Evolutionary conservation across 2,797 vertebrate species (phyloP).

Genomic region (Jordanella pulchra): DNA sequence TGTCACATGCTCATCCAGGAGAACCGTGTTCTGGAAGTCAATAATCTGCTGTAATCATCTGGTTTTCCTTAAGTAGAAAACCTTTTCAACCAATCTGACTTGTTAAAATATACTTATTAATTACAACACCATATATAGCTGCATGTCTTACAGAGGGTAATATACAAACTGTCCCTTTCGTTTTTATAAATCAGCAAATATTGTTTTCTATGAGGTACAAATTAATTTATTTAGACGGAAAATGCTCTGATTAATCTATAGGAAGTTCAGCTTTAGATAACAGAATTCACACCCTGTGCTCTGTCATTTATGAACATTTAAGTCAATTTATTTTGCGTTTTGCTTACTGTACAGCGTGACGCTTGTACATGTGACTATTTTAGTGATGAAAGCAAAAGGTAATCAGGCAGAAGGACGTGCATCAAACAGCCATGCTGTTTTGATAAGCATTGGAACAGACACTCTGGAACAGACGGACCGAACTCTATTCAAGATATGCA

Average conservation of each 20-base stretch:
- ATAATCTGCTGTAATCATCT: no score
- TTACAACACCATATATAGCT: no score
- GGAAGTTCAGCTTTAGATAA: neutral
- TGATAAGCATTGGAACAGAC: no score
- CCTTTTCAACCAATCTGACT: no score
- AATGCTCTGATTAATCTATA: neutral
- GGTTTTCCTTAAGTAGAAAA: no score
- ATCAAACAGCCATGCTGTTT: neutral
- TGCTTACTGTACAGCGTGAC: neutral
- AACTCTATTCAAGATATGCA: no score
- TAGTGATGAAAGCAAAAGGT: neutral
- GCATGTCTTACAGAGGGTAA: no score
- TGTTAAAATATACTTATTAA: no score
- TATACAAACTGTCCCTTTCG: no score
- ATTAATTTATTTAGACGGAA: neutral
- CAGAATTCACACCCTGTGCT: neutral
- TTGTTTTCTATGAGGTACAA: neutral
- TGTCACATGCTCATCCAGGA: no score
- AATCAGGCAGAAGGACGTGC: neutral
- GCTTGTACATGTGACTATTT: neutral
- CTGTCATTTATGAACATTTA: neutral
- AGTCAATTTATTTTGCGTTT: neutral
- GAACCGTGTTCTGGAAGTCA: no score
- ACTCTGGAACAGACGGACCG: no score
- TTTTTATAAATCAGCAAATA: neutral